phyloP scores from a whole-genome alignment of 2,797 vertebrate genomes.

The Leuciscus waleckii region DNA sequence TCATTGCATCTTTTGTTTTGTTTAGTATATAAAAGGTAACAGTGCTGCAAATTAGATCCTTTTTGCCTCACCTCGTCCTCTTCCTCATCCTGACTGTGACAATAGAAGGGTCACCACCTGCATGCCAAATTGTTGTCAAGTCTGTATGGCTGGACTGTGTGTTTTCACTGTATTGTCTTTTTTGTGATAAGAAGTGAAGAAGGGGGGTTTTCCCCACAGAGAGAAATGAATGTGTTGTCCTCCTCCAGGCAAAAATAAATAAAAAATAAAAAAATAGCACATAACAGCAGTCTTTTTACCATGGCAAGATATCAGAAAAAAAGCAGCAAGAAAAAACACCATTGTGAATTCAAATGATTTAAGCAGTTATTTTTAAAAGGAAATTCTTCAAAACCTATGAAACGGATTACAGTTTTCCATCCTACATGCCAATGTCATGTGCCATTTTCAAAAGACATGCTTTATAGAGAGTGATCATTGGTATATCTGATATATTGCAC shows the following conservation, averaged over 20 bases:
- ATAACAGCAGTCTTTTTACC: slow-evolving; percentile 23
- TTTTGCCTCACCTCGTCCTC: neutral
- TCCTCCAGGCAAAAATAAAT: slow-evolving; percentile 37
- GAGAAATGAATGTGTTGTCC: slow-evolving; percentile 62
- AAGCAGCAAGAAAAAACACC: slow-evolving; percentile 17
- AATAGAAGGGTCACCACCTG: neutral
- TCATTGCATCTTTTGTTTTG: neutral
- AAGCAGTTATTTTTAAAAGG: slow-evolving; percentile 44
- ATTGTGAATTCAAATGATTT: slow-evolving; percentile 51
- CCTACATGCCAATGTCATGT: slow-evolving; percentile 34
- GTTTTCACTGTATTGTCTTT: slow-evolving; percentile 16
- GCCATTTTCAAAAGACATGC: slow-evolving; percentile 54
- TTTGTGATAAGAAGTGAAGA: neutral
- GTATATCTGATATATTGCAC: slow-evolving; percentile 42
- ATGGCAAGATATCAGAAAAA: slow-evolving; percentile 38
- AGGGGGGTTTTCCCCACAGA: slow-evolving; percentile 35
- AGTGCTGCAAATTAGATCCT: neutral
- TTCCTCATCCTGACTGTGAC: neutral
- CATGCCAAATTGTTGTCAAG: slow-evolving; percentile 13
- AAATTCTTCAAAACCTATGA: slow-evolving; percentile 50
- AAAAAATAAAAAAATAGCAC: neutral
- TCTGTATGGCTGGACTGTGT: slow-evolving; percentile 1
- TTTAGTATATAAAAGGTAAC: neutral
- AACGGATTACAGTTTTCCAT: slow-evolving; percentile 47
- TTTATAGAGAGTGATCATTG: slow-evolving; percentile 47